These are phyloP conservation scores for Brachyistius frenatus DNA, from an alignment of 2,113 vertebrate species.

Conservation along the genomic window DNA sequence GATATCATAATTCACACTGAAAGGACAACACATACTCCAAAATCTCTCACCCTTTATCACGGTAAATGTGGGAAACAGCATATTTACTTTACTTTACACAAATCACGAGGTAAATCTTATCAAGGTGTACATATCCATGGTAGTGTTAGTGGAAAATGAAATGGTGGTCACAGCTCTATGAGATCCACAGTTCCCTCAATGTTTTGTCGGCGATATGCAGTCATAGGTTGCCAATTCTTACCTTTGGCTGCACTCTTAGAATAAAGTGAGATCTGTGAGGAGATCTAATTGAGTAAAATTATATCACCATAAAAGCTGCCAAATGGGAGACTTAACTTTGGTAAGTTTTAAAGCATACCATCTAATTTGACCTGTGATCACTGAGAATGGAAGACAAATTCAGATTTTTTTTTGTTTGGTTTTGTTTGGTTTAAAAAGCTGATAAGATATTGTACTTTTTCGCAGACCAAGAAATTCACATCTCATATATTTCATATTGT, in stretches of 20 bases:
- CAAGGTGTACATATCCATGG: conserved; percentile 60
- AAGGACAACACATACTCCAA: conserved; percentile 24
- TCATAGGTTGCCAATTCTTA: conserved; percentile 42
- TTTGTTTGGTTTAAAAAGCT: neutral
- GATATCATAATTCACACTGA: conserved; percentile 39
- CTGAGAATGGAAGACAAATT: neutral
- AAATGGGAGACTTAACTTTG: conserved; percentile 17
- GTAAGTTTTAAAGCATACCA: conserved; percentile 19
- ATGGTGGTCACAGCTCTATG: conserved; percentile 36
- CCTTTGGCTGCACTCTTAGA: conserved; percentile 33
- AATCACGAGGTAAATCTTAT: conserved; percentile 51
- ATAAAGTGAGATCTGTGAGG: conserved; percentile 24
- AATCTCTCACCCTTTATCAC: conserved; percentile 12
- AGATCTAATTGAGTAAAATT: neutral
- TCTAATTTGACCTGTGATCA: conserved; percentile 5
- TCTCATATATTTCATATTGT: neutral
- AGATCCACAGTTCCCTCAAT: conserved; percentile 41
- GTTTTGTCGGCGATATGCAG: conserved; percentile 43
- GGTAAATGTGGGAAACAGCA: conserved; percentile 48
- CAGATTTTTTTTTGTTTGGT: neutral
- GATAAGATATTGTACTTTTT: neutral
- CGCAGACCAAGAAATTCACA: neutral
- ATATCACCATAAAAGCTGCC: conserved; percentile 1
- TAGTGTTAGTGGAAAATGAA: conserved; percentile 60
- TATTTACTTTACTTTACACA: conserved; percentile 51